phyloP scores from a whole-genome alignment of 2,113 vertebrate genomes.

The Phalacrocorax pelagicus region DNA sequence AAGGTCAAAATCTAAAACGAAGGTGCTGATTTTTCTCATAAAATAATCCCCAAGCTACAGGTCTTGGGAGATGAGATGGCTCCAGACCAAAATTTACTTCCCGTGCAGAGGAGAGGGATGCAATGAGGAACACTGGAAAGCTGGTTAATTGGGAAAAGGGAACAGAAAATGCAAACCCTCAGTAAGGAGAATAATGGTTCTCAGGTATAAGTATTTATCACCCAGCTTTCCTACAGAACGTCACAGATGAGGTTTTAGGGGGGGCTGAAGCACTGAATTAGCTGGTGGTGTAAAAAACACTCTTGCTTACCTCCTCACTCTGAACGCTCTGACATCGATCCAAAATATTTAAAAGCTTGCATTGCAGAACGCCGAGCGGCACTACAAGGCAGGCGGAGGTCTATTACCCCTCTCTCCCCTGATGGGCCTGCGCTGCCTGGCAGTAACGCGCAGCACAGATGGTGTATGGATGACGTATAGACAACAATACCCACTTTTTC shows the following conservation, averaged over 20 bases:
- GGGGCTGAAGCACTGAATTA: background rate
- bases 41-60: background rate
- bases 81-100: background rate
- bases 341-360: background rate
- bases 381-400: background rate
- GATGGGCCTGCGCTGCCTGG: background rate
- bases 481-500: background rate
- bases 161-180: rapidly evolving
- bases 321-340: rapidly evolving
- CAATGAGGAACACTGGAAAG: background rate
- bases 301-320: background rate
- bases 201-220: background rate
- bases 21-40: background rate
- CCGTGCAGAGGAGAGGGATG: background rate
- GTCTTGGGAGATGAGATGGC: background rate
- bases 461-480: background rate
- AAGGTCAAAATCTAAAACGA: background rate
- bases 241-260: background rate
- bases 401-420: background rate
- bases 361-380: rapidly evolving
- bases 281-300: background rate
- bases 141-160: background rate
- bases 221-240: background rate
- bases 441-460: background rate
- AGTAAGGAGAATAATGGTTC: background rate